A percentile compares a stretch with the other conserved stretches of the same genome.
phyloP scores from a whole-genome alignment of 2,113 vertebrate species.

The Dipodomys ordii region DNA sequence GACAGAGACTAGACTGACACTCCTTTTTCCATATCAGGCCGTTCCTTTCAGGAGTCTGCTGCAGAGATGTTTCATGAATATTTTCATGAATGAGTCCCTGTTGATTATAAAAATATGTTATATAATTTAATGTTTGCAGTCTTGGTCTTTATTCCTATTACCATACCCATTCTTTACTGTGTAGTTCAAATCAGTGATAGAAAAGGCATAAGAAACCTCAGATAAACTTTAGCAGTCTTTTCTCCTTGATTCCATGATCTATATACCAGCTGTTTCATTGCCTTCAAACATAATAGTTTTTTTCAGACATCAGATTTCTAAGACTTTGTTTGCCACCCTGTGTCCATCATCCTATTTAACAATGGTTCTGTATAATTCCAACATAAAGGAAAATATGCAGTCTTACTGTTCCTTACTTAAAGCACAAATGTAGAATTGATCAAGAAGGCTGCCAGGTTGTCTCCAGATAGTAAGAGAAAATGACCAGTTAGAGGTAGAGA shows the following conservation, averaged over 20 bases:
- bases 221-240: not conserved
- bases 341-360: not conserved
- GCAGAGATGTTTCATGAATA: not conserved
- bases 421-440: constrained; percentile 33
- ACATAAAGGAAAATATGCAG: not conserved
- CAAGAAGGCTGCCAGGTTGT: not conserved
- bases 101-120: not conserved
- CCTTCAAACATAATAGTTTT: not conserved
- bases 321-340: not conserved
- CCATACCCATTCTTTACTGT: not conserved
- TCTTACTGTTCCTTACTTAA: not conserved
- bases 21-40: not conserved
- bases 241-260: not conserved
- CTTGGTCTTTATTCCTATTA: not conserved
- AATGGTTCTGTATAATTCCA: not conserved
- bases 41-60: not conserved
- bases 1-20: not conserved
- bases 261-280: not conserved
- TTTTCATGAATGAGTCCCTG: not conserved
- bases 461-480: not conserved
- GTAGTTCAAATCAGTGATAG: not conserved
- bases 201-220: constrained; percentile 4
- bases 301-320: constrained; percentile 22
- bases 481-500: not conserved
- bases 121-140: constrained; percentile 16